Conservation (phyloP, 1,140 invertebrate genomes). For the Harlomillsia oculata region DNA sequence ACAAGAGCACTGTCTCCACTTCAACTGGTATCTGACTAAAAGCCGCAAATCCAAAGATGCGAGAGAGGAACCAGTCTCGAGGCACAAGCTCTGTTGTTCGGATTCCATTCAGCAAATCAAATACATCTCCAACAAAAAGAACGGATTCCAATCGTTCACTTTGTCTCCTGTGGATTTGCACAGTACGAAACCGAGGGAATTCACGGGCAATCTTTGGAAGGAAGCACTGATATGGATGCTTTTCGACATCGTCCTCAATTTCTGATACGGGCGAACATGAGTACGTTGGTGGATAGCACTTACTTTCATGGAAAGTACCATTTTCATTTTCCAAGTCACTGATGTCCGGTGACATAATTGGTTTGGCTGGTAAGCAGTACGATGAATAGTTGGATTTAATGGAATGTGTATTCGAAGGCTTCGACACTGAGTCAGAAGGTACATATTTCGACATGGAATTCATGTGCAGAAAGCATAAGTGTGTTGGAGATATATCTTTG, state of each 20-base stretch:
- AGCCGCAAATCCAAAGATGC: conserved; percentile 26
- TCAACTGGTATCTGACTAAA: conserved; percentile 25
- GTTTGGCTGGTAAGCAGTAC: conserved; percentile 32
- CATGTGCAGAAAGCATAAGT: conserved; percentile 32
- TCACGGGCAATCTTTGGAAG: conserved; percentile 17
- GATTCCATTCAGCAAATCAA: conserved; percentile 30
- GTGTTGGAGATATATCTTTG: conserved; percentile 31
- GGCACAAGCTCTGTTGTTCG: conserved; percentile 28
- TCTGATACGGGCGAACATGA: neutral
- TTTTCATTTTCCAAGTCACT: neutral
- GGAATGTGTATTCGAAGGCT: neutral
- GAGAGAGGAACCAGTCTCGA: conserved; percentile 26
- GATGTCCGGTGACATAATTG: conserved; percentile 14
- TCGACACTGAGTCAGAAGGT: neutral
- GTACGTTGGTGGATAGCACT: conserved; percentile 9
- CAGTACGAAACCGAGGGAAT: conserved; percentile 17
- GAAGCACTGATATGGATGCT: conserved; percentile 8
- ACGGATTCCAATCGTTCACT: conserved; percentile 22
- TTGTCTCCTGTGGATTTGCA: conserved; percentile 34
- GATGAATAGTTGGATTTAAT: conserved; percentile 8
- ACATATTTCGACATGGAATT: conserved; percentile 10
- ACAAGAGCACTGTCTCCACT: conserved; percentile 32
- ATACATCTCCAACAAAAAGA: conserved; percentile 34
- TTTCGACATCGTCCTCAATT: neutral
- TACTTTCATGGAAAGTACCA: neutral